Evolutionary conservation across 23 tunicate species (phyloP).

Genomic region (Trididemnum miniatum): DNA sequence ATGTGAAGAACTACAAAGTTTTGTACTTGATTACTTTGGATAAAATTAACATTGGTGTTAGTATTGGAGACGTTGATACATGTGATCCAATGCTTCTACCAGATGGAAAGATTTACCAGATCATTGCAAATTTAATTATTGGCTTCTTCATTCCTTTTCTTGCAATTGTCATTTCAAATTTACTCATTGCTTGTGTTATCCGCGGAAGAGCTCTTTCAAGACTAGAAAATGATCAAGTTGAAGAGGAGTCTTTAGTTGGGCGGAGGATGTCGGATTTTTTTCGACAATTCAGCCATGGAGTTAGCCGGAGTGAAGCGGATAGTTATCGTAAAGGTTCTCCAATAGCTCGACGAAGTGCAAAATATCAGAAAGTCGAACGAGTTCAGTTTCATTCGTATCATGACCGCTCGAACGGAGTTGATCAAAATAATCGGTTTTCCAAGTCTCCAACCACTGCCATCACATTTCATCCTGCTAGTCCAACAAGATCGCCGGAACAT

Average conservation of each 20-base stretch:
- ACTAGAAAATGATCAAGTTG: slow-evolving; percentile 23
- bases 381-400: neutral
- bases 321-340: slow-evolving; percentile 44
- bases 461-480: neutral
- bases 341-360: neutral
- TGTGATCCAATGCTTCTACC: slow-evolving; percentile 54
- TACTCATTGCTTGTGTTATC: slow-evolving; percentile 75
- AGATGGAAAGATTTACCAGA: slow-evolving; percentile 47
- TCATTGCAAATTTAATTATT: slow-evolving; percentile 62
- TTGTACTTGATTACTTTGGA: neutral
- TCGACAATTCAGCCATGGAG: slow-evolving; percentile 44
- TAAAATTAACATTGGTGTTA: neutral
- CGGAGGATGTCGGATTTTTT: slow-evolving; percentile 88
- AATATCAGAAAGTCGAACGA: neutral
- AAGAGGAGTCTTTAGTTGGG: slow-evolving; percentile 13
- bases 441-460: neutral
- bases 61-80: slow-evolving; percentile 25
- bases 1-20: neutral
- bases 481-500: neutral
- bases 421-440: neutral
- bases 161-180: slow-evolving; percentile 69
- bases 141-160: slow-evolving; percentile 86
- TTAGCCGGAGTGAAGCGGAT: slow-evolving; percentile 18
- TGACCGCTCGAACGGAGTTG: neutral
- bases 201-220: slow-evolving; percentile 57